These are phyloP conservation scores for Sorex araneus DNA, from an alignment of 2,113 vertebrate genomes.

Conservation along the genomic window DNA sequence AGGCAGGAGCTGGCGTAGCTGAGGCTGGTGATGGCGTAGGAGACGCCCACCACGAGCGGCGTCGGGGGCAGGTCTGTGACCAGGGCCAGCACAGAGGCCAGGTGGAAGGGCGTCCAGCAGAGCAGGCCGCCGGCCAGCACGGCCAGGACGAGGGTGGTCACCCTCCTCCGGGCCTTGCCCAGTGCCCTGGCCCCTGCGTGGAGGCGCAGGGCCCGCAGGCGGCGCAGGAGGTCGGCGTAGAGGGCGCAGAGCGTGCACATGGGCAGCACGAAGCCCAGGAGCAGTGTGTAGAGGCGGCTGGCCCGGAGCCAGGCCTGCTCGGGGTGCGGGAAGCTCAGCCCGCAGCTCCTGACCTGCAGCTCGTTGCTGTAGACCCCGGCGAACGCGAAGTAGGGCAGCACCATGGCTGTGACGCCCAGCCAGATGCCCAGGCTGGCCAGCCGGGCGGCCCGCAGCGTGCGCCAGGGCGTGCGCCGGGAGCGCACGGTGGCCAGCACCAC, in stretches of 20 bases:
- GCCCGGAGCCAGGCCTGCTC: slow-evolving; percentile 94
- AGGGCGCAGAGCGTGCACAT: slow-evolving; percentile 94
- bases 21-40: slow-evolving; percentile 95
- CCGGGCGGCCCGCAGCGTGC: slow-evolving; percentile 91
- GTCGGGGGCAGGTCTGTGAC: slow-evolving; percentile 94
- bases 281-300: slow-evolving; percentile 93
- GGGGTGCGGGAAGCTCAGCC: slow-evolving; percentile 93
- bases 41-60: slow-evolving; percentile 92
- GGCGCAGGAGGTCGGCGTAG: slow-evolving; percentile 94
- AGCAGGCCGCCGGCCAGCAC: slow-evolving; percentile 94
- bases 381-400: slow-evolving; percentile 93
- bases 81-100: slow-evolving; percentile 94
- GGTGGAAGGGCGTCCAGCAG: slow-evolving; percentile 96
- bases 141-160: slow-evolving; percentile 95
- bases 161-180: slow-evolving; percentile 95
- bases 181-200: slow-evolving; percentile 93
- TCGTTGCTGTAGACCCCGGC: slow-evolving; percentile 90
- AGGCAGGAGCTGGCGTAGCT: slow-evolving; percentile 96
- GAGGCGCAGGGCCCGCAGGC: slow-evolving; percentile 92
- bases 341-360: slow-evolving; percentile 92
- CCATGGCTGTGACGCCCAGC: slow-evolving; percentile 93
- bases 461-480: slow-evolving; percentile 92
- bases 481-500: slow-evolving; percentile 93
- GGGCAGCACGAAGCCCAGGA: slow-evolving; percentile 94
- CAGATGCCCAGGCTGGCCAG: slow-evolving; percentile 94